Conservation (phyloP, 2,113 vertebrate species). For the Hypocryptadius cinnamomeus region DNA sequence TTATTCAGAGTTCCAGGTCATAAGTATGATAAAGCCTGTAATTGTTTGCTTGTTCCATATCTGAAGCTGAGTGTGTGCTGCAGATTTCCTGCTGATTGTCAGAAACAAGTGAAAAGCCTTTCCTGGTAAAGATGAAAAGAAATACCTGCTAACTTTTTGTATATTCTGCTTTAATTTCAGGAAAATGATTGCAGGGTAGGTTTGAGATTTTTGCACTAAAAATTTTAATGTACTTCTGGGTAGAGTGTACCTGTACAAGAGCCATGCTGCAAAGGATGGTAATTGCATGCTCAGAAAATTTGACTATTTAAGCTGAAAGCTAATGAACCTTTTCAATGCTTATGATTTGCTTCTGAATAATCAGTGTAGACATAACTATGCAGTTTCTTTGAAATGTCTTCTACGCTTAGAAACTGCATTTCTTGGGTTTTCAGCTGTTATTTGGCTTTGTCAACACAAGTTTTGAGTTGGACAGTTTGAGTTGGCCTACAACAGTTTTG, state of each 20-base stretch:
- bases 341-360: not conserved
- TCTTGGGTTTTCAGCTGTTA: not conserved
- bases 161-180: not conserved
- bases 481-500: not conserved
- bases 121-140: not conserved
- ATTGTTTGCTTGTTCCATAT: not conserved
- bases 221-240: not conserved
- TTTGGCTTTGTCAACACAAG: not conserved
- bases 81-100: not conserved
- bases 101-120: not conserved
- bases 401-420: not conserved
- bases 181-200: not conserved
- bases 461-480: not conserved
- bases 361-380: not conserved
- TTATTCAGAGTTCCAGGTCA: not conserved
- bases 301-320: not conserved
- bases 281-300: not conserved
- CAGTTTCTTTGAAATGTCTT: not conserved
- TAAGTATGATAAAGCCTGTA: not conserved
- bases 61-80: not conserved
- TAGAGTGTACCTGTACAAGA: not conserved
- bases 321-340: not conserved
- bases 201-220: not conserved
- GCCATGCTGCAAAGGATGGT: not conserved
- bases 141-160: not conserved